These are phyloP conservation scores for Apotomis turbidana DNA, from an alignment of 2,888 invertebrate species.

Conservation along the genomic window DNA sequence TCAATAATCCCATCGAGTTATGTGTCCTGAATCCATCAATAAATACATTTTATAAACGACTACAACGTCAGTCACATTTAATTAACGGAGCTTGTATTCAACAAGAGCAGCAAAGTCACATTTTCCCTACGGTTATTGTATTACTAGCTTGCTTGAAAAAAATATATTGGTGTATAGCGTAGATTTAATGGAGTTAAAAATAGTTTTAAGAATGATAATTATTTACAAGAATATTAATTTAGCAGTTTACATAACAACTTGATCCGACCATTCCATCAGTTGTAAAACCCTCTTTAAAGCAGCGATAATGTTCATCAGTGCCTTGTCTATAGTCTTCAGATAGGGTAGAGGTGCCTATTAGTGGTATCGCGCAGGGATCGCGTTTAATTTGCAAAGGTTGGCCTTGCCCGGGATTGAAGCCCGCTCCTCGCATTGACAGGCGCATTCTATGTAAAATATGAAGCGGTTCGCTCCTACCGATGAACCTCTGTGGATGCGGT, in stretches of 20 bases:
- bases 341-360: conserved; percentile 43
- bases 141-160: no score
- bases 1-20: background rate
- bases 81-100: no score
- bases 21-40: background rate
- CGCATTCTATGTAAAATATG: conserved; percentile 83
- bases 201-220: no score
- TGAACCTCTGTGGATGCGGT: conserved; percentile 63
- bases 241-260: background rate
- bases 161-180: no score
- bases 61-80: no score
- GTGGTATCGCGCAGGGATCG: conserved; percentile 59
- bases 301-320: background rate
- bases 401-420: conserved; percentile 76
- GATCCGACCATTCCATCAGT: no score
- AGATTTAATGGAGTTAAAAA: no score
- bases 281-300: no score
- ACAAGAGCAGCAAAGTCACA: no score
- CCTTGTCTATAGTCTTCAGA: conserved; percentile 38
- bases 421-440: conserved; percentile 69
- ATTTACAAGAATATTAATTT: no score
- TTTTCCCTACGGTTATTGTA: no score
- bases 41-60: background rate
- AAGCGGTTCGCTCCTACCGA: conserved; percentile 62
- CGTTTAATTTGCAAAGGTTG: conserved; percentile 75